A percentile compares a stretch with the other conserved stretches of the same genome.
Evolutionary conservation across 2,888 invertebrate species (phyloP).

Genomic region (Automeris io): DNA sequence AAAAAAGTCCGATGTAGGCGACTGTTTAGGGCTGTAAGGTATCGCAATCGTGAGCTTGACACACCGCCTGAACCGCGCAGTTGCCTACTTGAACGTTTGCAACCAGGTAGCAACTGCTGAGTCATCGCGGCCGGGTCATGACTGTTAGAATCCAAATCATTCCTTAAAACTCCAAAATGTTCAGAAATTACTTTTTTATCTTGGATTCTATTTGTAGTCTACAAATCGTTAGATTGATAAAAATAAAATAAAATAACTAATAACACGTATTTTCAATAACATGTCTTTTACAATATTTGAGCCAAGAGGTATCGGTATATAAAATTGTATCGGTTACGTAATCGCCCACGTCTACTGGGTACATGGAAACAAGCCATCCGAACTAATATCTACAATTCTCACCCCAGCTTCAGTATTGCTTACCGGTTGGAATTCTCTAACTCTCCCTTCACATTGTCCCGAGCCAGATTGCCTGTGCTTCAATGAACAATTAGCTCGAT

Average conservation of each 20-base stretch:
- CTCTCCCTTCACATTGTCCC: background rate
- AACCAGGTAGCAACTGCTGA: too few species aligned
- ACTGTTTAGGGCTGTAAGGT: too few species aligned
- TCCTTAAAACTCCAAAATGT: too few species aligned
- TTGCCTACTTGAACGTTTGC: too few species aligned
- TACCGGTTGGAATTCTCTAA: background rate
- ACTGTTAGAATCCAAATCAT: too few species aligned
- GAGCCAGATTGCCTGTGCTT: background rate
- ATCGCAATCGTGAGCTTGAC: too few species aligned
- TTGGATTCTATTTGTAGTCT: too few species aligned
- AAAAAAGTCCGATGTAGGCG: too few species aligned
- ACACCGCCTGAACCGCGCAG: too few species aligned
- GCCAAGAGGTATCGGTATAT: constrained; percentile 6
- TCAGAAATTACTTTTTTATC: too few species aligned
- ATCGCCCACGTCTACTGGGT: constrained; percentile 7
- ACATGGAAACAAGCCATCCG: background rate
- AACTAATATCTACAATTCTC: background rate
- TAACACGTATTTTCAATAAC: background rate
- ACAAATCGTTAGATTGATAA: background rate
- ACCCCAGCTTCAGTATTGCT: background rate
- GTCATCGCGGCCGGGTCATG: too few species aligned
- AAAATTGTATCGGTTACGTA: constrained; percentile 8
- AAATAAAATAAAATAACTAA: background rate
- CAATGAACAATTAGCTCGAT: constrained; percentile 1
- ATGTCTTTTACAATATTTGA: background rate